These are phyloP conservation scores for Drosophila cognata DNA, from an alignment of 2,888 invertebrate genomes.

Conservation along the genomic window DNA sequence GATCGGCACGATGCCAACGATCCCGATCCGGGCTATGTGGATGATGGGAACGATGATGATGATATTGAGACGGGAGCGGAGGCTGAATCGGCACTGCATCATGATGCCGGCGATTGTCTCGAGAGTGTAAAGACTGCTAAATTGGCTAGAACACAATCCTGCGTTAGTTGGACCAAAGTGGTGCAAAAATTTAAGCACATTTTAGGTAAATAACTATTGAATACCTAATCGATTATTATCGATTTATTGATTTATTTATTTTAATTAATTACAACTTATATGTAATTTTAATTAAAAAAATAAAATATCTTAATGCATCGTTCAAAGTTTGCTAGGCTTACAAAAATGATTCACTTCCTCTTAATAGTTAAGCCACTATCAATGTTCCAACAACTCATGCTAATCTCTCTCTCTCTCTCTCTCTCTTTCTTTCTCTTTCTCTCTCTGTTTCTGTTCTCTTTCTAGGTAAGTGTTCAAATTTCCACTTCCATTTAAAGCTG, in stretches of 20 bases:
- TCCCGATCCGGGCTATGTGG: conserved; percentile 24
- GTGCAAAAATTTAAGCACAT: conserved; percentile 82
- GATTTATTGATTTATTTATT: background rate
- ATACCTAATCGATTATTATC: conserved; percentile 10
- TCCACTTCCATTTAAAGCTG: background rate
- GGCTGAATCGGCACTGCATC: conserved; percentile 48
- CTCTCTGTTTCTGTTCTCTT: conserved; percentile 31
- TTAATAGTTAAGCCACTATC: background rate
- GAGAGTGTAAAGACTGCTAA: conserved; percentile 72
- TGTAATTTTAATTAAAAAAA: background rate
- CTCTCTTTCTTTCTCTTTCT: conserved; percentile 39
- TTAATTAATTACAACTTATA: background rate
- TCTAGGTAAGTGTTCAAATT: conserved; percentile 68
- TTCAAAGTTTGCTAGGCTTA: conserved; percentile 21
- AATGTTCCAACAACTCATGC: conserved; percentile 2
- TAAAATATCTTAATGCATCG: background rate
- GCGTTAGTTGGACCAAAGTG: conserved; percentile 84
- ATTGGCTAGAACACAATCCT: conserved; percentile 76
- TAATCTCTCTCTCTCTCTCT: background rate
- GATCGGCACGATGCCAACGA: conserved; percentile 32
- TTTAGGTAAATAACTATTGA: conserved; percentile 70
- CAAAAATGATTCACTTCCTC: conserved; percentile 2
- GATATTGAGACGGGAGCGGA: conserved; percentile 70
- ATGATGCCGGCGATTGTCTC: conserved; percentile 41
- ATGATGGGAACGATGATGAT: conserved; percentile 33